A percentile compares a stretch with the other conserved stretches of the same genome.
Evolutionary conservation across 2,797 vertebrate species (phyloP).

Genomic region (Sebastes diploproa): DNA sequence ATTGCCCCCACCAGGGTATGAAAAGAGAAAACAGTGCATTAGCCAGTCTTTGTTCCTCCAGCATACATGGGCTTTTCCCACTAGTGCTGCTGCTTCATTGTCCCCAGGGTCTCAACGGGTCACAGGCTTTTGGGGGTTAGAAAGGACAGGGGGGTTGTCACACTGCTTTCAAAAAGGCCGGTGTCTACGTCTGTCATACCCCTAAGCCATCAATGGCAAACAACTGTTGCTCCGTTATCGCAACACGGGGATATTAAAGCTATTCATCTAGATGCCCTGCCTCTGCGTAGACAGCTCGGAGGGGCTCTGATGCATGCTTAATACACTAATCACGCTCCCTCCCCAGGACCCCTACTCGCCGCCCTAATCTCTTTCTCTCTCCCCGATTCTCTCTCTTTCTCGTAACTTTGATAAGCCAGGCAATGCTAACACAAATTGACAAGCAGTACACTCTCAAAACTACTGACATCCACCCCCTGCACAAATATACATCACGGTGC

Average conservation of each 20-base stretch:
- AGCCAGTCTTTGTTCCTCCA: constrained; percentile 69
- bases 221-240: constrained; percentile 80
- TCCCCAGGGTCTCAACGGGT: constrained; percentile 69
- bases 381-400: constrained; percentile 31
- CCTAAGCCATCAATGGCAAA: constrained; percentile 62
- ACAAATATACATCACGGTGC: constrained; percentile 30
- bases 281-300: constrained; percentile 69
- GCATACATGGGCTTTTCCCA: constrained; percentile 64
- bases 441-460: constrained; percentile 38
- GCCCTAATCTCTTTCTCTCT: constrained; percentile 58
- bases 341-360: constrained; percentile 54
- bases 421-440: constrained; percentile 45
- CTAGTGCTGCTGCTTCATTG: constrained; percentile 69
- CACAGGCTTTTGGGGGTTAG: constrained; percentile 59
- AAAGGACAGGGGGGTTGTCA: constrained; percentile 63
- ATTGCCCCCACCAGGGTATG: constrained; percentile 62
- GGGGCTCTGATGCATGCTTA: constrained; percentile 75
- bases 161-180: constrained; percentile 67
- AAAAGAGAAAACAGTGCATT: constrained; percentile 77
- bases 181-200: constrained; percentile 60
- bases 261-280: constrained; percentile 73
- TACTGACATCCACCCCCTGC: constrained; percentile 4
- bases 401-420: constrained; percentile 55
- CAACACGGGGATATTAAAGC: constrained; percentile 79
- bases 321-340: constrained; percentile 77